Base-by-base conservation (phyloP, 2,888 invertebrate genomes). In the Strigamia transsilvanica region DNA sequence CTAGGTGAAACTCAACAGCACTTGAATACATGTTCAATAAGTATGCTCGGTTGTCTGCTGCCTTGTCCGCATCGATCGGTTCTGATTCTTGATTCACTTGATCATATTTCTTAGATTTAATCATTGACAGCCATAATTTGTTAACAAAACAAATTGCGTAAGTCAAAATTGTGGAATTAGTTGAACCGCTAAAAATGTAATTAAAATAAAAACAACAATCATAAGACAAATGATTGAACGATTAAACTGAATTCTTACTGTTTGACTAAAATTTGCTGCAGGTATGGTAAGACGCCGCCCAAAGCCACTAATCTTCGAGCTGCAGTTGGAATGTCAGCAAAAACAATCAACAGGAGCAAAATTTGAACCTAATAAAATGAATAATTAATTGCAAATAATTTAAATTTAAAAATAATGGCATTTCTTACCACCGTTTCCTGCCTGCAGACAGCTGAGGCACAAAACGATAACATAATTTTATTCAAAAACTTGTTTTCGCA, bases 171-270 rank as follows among this genome's bases (percentile, higher is more conserved):
- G 5, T 21, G 5, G 21, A 12, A 23, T 66, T 21, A 21, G 18
- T 23, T 23, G 61, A 23, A 3, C 61, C 61, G 21, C 61, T 66
- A 12, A 66, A 21, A 66, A 66, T n/a, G 2, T 10, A 23, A 10
- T 61, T 61, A 3, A n/a, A n/a, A n/a, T n/a, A 27, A 27, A 1
- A 27, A 27, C 3, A 27, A 27, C 3, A 51, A 51, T 6, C 3
- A 66, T 21, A 66, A 66, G 18, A 66, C 18, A 21, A 66, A 21
- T 66, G 18, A 66, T 23, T 12, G 12, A 2, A 21, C 9, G 5
- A 66, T 21, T 23, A 66, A 66, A 66, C 7, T 23, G 21, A 66
- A 66, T n/a, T 21, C 61, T 66, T 66, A 66, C 61, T 23, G 18
- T 66, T 66, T 66, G 12, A 21, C 21, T 23, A 66, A 23, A 66